A percentile compares a stretch with the other conserved stretches of the same genome.
Evolutionary conservation across 2,888 invertebrate genomes (phyloP).

Genomic region (Trimorus sp.): DNA sequence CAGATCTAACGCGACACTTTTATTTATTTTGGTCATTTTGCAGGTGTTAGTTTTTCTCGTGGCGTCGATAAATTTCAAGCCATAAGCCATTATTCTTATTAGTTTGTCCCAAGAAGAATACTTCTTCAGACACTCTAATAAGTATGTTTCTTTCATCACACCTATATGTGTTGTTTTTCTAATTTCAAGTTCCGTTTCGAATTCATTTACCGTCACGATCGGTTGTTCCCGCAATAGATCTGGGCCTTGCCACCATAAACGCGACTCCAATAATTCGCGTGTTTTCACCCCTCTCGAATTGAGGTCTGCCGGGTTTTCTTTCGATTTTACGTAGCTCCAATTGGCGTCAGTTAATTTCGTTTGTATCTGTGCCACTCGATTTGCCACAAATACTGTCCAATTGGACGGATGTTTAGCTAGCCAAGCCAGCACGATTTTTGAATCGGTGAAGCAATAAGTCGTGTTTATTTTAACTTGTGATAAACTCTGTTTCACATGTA

Average conservation of each 20-base stretch:
- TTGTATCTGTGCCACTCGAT: slow-evolving; percentile 1
- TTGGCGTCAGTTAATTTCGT: neutral
- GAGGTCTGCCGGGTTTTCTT: neutral
- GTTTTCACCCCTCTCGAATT: neutral
- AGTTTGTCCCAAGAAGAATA: neutral
- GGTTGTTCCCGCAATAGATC: neutral
- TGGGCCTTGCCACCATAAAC: neutral
- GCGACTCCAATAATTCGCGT: neutral
- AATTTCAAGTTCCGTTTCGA: neutral
- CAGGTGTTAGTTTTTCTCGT: too few relatives aligned
- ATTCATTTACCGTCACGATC: neutral
- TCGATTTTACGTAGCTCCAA: neutral
- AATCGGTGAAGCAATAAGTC: slow-evolving; percentile 2
- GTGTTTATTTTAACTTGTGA: neutral
- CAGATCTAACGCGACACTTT: too few relatives aligned
- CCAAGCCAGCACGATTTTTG: slow-evolving; percentile 2
- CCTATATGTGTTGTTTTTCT: neutral
- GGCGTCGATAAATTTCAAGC: too few relatives aligned
- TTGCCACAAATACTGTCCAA: slow-evolving; percentile 6
- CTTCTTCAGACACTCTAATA: neutral
- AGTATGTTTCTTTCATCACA: neutral
- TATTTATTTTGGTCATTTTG: too few relatives aligned
- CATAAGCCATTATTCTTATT: neutral
- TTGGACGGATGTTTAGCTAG: neutral
- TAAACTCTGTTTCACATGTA: neutral